phyloP scores from a whole-genome alignment of 2,113 vertebrate species.

The Muntiacus muntjak region DNA sequence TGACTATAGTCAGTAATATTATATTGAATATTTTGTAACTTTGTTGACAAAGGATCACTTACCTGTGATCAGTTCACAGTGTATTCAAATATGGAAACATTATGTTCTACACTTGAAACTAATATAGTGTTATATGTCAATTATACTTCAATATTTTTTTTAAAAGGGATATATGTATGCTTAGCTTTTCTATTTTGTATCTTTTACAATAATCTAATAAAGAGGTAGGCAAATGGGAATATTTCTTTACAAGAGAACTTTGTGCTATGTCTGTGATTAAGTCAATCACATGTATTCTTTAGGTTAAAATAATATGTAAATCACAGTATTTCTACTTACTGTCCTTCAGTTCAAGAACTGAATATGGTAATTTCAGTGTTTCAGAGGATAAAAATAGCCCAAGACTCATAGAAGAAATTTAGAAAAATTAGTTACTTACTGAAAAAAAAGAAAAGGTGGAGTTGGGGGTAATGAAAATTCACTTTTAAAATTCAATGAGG shows the following conservation, averaged over 20 bases:
- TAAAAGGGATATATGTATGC: neutral
- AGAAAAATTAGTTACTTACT: neutral
- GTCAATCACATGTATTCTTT: neutral
- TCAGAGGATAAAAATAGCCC: slow-evolving; percentile 15
- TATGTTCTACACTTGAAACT: neutral
- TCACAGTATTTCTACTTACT: neutral
- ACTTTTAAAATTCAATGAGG: neutral
- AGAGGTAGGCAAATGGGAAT: neutral
- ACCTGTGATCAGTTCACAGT: neutral
- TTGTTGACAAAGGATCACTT: neutral
- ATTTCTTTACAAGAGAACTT: neutral
- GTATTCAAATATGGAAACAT: neutral
- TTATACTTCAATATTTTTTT: neutral
- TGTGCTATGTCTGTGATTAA: neutral
- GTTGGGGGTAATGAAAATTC: neutral
- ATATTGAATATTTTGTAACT: neutral
- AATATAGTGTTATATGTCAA: neutral
- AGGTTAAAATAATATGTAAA: neutral
- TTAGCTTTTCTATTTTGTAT: neutral
- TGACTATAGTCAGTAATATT: neutral
- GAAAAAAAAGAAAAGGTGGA: neutral
- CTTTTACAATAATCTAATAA: neutral
- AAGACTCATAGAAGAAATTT: neutral
- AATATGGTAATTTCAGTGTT: slow-evolving; percentile 22
- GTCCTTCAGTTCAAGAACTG: neutral